These are phyloP conservation scores for Gallinago paraguaiae DNA, from an alignment of 2,113 vertebrate species.

Conservation along the genomic window DNA sequence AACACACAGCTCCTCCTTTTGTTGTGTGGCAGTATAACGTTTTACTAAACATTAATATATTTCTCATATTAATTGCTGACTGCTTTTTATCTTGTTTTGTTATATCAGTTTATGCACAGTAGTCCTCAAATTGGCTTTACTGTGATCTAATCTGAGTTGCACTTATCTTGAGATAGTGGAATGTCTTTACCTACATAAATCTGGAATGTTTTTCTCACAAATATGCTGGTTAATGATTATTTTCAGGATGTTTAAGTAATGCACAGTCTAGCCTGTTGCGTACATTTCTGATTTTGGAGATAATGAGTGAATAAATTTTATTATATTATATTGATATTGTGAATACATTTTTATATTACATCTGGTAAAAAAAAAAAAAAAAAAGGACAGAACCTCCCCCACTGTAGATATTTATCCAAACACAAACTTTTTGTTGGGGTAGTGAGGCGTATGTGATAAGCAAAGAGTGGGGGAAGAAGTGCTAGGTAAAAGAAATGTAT, in stretches of 20 bases:
- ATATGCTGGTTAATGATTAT: neutral
- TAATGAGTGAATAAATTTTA: neutral
- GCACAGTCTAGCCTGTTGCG: neutral
- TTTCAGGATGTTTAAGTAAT: neutral
- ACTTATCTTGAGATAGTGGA: neutral
- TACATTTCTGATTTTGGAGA: neutral
- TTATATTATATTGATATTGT: neutral
- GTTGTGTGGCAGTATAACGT: neutral
- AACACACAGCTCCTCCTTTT: neutral
- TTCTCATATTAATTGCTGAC: neutral
- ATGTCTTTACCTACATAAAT: neutral
- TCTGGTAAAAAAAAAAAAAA: neutral
- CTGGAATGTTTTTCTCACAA: neutral
- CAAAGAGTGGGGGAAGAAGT: neutral
- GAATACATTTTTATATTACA: neutral
- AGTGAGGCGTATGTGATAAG: rapidly evolving
- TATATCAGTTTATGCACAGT: neutral
- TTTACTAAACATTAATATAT: neutral
- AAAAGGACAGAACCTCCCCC: neutral
- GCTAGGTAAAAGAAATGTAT: neutral
- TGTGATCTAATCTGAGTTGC: neutral
- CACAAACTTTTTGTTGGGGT: neutral
- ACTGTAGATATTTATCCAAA: neutral
- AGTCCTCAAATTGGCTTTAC: neutral
- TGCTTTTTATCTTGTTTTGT: neutral